A percentile compares a stretch with the other conserved stretches of the same genome.
These are phyloP conservation scores for Elanoides forficatus DNA, from an alignment of 2,113 vertebrate species.

Conservation along the genomic window DNA sequence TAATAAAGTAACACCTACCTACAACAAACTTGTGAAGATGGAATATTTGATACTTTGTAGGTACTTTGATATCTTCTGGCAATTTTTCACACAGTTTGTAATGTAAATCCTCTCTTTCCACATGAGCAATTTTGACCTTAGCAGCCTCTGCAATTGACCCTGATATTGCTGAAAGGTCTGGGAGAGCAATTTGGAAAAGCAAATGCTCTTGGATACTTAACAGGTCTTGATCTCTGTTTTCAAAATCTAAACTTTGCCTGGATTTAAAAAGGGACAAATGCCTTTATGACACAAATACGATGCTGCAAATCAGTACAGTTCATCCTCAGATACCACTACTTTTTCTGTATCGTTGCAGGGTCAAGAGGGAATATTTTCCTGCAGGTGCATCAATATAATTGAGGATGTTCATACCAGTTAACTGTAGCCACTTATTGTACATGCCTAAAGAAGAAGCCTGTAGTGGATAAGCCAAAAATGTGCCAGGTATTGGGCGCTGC, in stretches of 20 bases:
- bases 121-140: slow-evolving; percentile 30
- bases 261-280: not conserved
- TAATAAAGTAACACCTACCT: not conserved
- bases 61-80: slow-evolving; percentile 6
- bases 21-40: not conserved
- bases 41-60: not conserved
- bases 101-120: slow-evolving; percentile 9
- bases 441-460: not conserved
- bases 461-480: not conserved
- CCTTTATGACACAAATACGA: not conserved
- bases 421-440: not conserved
- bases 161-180: not conserved
- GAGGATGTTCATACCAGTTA: not conserved
- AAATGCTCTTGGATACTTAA: not conserved
- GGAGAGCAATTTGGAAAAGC: not conserved
- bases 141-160: slow-evolving; percentile 17
- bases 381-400: not conserved
- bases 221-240: not conserved
- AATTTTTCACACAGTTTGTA: not conserved
- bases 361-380: not conserved
- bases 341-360: not conserved
- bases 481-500: not conserved
- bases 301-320: not conserved
- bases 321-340: not conserved
- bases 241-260: not conserved